Percentiles rank a stretch among this genome's conserved stretches.
Conservation (phyloP, 2,888 invertebrate genomes). For the Cryptophagus acutangulus region DNA sequence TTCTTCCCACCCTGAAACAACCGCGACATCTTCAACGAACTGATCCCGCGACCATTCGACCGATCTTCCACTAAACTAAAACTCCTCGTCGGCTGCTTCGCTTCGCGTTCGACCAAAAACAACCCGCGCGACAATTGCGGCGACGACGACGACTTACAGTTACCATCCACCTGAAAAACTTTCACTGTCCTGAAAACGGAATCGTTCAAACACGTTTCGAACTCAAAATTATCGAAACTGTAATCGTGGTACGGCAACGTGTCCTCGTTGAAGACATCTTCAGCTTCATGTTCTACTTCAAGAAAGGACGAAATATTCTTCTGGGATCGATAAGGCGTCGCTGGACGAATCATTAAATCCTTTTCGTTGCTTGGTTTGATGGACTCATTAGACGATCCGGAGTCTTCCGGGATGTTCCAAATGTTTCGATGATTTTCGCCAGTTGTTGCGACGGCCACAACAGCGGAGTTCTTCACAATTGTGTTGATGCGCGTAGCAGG, state of each 20-base stretch:
- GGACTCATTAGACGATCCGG: constrained; percentile 35
- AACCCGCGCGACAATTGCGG: constrained; percentile 40
- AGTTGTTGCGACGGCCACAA: constrained; percentile 46
- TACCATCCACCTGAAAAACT: constrained; percentile 3
- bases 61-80: constrained; percentile 16
- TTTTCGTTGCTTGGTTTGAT: constrained; percentile 20
- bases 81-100: constrained; percentile 16
- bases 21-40: constrained; percentile 25
- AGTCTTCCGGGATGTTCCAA: constrained; percentile 52
- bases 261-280: constrained; percentile 39
- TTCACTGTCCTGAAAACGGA: constrained; percentile 6
- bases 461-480: constrained; percentile 43
- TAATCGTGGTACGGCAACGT: constrained; percentile 26
- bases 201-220: constrained; percentile 20
- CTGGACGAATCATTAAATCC: constrained; percentile 27
- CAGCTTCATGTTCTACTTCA: constrained; percentile 27
- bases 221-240: constrained; percentile 17
- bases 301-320: constrained; percentile 24
- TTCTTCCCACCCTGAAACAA: background rate
- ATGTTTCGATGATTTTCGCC: constrained; percentile 46
- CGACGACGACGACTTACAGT: constrained; percentile 29
- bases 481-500: constrained; percentile 19
- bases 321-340: constrained; percentile 27
- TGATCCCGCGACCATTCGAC: constrained; percentile 14
- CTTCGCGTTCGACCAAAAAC: constrained; percentile 32